These are phyloP conservation scores for Percopsis omiscomaycus DNA, from an alignment of 2,797 vertebrate genomes.

Conservation along the genomic window DNA sequence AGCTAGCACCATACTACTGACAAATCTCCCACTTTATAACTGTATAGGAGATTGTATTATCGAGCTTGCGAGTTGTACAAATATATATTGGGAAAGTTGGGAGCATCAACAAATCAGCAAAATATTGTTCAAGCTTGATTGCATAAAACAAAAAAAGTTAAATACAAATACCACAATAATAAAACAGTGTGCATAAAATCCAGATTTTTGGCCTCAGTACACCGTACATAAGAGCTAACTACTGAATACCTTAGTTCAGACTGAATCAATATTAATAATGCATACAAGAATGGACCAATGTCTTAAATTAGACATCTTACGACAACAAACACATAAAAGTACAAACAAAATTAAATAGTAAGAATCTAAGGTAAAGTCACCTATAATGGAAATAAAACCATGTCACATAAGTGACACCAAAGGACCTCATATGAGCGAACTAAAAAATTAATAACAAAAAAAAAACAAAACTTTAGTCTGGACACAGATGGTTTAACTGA, in stretches of 20 bases:
- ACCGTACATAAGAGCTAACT: slow-evolving; percentile 1
- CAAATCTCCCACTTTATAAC: background rate
- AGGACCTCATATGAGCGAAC: background rate
- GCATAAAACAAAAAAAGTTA: slow-evolving; percentile 13
- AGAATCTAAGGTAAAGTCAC: background rate
- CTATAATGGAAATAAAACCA: slow-evolving; percentile 5
- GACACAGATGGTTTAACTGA: too few species aligned
- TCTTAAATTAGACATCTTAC: background rate
- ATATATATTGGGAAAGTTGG: background rate
- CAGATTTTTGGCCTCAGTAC: slow-evolving; percentile 31
- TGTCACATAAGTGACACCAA: slow-evolving; percentile 4
- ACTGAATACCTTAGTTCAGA: slow-evolving; percentile 1
- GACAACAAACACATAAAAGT: slow-evolving; percentile 1
- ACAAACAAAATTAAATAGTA: slow-evolving; percentile 5
- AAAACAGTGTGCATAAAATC: slow-evolving; percentile 16
- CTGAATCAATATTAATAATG: background rate
- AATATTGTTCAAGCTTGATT: slow-evolving; percentile 32
- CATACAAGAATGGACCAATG: background rate
- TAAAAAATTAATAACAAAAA: background rate
- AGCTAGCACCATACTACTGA: background rate
- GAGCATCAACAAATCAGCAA: slow-evolving; percentile 9
- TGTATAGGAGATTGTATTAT: background rate
- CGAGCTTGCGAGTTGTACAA: background rate
- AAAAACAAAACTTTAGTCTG: background rate
- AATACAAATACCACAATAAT: background rate